A percentile compares a stretch with the other conserved stretches of the same genome.
Evolutionary conservation across 1,140 invertebrate species (phyloP).

Genomic region (Caerostris darwini): DNA sequence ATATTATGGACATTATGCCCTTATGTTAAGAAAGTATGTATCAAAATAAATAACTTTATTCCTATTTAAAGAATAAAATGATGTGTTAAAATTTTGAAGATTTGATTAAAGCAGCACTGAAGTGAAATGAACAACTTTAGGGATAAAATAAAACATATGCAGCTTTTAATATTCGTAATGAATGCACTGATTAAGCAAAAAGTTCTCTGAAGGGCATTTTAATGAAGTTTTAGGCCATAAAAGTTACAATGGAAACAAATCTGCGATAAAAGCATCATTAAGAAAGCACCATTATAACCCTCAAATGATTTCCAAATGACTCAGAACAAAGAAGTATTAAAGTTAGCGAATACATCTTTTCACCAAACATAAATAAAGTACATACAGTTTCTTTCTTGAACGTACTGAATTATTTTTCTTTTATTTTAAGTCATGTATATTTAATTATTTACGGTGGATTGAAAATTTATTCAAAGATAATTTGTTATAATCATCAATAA

Average conservation of each 20-base stretch:
- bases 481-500: background rate
- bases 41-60: too few relatives aligned
- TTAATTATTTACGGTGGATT: background rate
- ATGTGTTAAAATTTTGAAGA: too few relatives aligned
- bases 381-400: background rate
- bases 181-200: too few relatives aligned
- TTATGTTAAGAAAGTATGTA: too few relatives aligned
- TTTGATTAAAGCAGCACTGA: too few relatives aligned
- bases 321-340: background rate
- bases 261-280: conserved; percentile 16
- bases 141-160: too few relatives aligned
- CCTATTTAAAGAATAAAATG: too few relatives aligned
- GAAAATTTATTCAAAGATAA: background rate
- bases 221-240: background rate
- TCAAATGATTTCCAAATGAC: conserved; percentile 10
- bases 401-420: background rate
- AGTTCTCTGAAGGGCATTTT: background rate
- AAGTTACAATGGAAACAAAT: background rate
- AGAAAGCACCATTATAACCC: background rate
- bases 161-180: too few relatives aligned
- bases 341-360: background rate
- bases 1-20: too few relatives aligned
- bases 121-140: too few relatives aligned
- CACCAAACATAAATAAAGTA: background rate
- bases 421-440: background rate